Conservation (phyloP, 2,888 invertebrate species). For the Drosophila acutilabella region DNA sequence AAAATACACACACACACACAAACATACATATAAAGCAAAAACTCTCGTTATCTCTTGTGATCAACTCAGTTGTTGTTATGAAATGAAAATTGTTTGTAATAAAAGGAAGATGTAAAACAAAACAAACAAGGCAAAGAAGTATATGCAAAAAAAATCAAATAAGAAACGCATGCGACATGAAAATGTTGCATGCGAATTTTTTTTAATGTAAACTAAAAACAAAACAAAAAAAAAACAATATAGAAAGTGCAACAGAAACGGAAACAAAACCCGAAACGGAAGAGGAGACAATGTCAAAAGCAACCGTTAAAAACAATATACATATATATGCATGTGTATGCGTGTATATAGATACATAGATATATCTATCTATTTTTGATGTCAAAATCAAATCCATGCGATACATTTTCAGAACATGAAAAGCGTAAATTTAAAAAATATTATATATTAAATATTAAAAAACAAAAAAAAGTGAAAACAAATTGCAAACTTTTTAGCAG, state of each 20-base stretch:
- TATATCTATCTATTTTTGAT: constrained; percentile 68
- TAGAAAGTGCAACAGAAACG: constrained; percentile 18
- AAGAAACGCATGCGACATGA: background rate
- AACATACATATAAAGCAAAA: constrained; percentile 47
- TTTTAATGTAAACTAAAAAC: constrained; percentile 21
- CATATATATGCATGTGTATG: constrained; percentile 17
- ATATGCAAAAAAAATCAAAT: constrained; percentile 23
- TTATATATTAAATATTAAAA: constrained; percentile 7
- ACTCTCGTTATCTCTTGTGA: constrained; percentile 80
- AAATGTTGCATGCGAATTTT: constrained; percentile 12
- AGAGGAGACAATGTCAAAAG: constrained; percentile 41
- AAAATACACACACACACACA: constrained; percentile 20
- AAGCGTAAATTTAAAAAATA: constrained; percentile 12
- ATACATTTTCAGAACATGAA: constrained; percentile 31
- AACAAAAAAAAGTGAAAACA: constrained; percentile 3
- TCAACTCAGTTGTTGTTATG: constrained; percentile 79
- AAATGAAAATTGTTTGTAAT: constrained; percentile 52
- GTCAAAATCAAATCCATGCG: constrained; percentile 55
- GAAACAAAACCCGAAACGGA: constrained; percentile 4
- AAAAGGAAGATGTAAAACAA: constrained; percentile 14
- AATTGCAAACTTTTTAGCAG: constrained; percentile 47
- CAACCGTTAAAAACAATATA: constrained; percentile 32
- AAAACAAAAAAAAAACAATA: background rate
- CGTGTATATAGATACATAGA: constrained; percentile 10
- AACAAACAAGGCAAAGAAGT: constrained; percentile 11